These are phyloP conservation scores for Drosophila navojoa DNA, from an alignment of 1,140 invertebrate genomes.

Conservation along the genomic window DNA sequence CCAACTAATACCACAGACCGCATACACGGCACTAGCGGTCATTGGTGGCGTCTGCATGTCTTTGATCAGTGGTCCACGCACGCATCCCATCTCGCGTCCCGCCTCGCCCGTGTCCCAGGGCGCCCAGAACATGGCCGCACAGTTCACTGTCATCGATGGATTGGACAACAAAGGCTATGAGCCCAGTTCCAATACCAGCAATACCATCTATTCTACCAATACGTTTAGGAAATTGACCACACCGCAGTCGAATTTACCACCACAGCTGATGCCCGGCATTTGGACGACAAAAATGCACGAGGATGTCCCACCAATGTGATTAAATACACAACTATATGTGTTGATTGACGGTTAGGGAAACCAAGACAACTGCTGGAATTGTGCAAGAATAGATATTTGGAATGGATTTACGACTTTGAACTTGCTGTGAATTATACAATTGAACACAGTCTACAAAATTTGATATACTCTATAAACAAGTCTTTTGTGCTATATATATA, in stretches of 20 bases:
- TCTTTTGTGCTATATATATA: slow-evolving; percentile 13
- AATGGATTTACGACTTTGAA: slow-evolving; percentile 34
- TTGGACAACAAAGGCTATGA: slow-evolving; percentile 75
- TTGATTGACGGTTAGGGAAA: slow-evolving; percentile 1
- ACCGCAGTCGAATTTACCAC: slow-evolving; percentile 82
- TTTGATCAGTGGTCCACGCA: slow-evolving; percentile 78
- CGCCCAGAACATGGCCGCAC: slow-evolving; percentile 67
- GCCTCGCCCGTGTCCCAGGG: slow-evolving; percentile 49
- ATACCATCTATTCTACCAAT: slow-evolving; percentile 63
- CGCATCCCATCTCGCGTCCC: slow-evolving; percentile 64
- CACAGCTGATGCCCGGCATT: slow-evolving; percentile 79
- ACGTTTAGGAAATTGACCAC: slow-evolving; percentile 66
- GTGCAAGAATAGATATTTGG: not conserved
- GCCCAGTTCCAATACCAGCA: slow-evolving; percentile 34
- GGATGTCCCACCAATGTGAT: slow-evolving; percentile 66
- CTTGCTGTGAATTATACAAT: slow-evolving; percentile 38
- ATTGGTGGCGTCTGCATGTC: slow-evolving; percentile 71
- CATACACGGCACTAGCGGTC: slow-evolving; percentile 75
- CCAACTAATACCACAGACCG: slow-evolving; percentile 76
- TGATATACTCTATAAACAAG: slow-evolving; percentile 49
- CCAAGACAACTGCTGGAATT: slow-evolving; percentile 3
- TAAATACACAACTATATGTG: slow-evolving; percentile 1
- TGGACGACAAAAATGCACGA: slow-evolving; percentile 80
- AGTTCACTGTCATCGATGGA: slow-evolving; percentile 69
- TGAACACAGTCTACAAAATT: slow-evolving; percentile 50